A percentile compares a stretch with the other conserved stretches of the same genome.
phyloP scores from a whole-genome alignment of 2,113 vertebrate species.

The Sceloporus tristichus region DNA sequence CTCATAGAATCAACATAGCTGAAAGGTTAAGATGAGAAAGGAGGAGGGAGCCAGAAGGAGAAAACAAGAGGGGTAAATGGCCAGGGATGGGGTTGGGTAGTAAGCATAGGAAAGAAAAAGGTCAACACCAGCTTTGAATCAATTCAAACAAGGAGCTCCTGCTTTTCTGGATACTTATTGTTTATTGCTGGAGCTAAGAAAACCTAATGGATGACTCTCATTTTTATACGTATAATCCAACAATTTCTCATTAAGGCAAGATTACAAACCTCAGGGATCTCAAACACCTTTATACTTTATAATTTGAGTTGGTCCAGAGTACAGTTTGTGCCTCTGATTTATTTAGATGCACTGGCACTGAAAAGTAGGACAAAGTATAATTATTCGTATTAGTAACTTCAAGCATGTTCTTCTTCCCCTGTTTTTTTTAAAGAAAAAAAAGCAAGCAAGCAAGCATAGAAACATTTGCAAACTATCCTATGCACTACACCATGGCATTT shows the following conservation, averaged over 20 bases:
- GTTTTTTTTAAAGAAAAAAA: background rate
- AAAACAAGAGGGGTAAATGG: background rate
- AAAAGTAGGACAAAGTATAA: background rate
- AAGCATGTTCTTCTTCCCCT: background rate
- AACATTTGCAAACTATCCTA: background rate
- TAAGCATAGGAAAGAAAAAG: background rate
- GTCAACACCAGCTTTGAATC: background rate
- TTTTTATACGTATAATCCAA: background rate
- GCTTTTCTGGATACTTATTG: conserved; percentile 3
- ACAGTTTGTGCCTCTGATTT: conserved; percentile 36
- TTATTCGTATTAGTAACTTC: background rate
- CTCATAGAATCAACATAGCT: background rate
- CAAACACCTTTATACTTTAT: background rate
- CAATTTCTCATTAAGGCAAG: conserved; percentile 23
- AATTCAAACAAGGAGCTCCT: background rate
- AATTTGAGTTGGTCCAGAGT: conserved; percentile 32
- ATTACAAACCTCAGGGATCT: conserved; percentile 6
- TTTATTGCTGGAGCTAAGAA: background rate
- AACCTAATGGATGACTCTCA: rapidly evolving
- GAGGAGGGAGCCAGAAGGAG: no score
- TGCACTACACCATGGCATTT: background rate
- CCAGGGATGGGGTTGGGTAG: background rate
- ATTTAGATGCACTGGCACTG: background rate
- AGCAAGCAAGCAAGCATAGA: background rate
- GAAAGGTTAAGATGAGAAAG: background rate